Percentiles rank a stretch among this genome's conserved stretches.
phyloP scores from a whole-genome alignment of 2,797 vertebrate genomes.

The Tamandua tetradactyla region DNA sequence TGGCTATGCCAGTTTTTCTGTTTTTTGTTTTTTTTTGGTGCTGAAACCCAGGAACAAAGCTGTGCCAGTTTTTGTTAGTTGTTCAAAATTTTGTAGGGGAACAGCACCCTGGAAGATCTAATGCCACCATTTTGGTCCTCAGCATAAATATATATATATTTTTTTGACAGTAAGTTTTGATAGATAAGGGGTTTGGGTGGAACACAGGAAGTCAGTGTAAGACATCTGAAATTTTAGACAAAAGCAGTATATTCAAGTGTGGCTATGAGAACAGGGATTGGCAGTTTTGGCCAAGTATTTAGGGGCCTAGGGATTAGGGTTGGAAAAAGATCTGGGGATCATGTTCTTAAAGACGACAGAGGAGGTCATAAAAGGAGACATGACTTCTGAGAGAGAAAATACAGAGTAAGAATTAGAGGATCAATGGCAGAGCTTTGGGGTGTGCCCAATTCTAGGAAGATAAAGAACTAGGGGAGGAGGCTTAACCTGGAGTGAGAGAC shows the following conservation, averaged over 20 bases:
- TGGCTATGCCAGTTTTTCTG: too few species aligned
- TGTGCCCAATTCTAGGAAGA: background rate
- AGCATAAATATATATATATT: too few species aligned
- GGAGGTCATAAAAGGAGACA: background rate
- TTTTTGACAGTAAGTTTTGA: background rate
- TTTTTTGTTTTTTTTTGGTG: too few species aligned
- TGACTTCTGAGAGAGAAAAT: background rate
- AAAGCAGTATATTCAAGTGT: slow-evolving; percentile 25
- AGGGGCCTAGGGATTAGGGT: background rate
- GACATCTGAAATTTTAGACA: background rate
- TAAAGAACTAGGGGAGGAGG: background rate
- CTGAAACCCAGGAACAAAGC: too few species aligned
- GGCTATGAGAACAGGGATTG: background rate
- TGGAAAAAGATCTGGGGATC: background rate
- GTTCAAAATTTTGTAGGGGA: too few species aligned
- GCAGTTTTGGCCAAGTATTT: background rate
- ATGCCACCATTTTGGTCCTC: too few species aligned
- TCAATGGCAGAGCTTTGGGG: background rate
- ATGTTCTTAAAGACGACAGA: background rate
- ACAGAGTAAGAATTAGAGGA: background rate
- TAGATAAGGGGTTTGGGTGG: slow-evolving; percentile 8
- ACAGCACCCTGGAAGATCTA: too few species aligned
- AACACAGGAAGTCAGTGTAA: slow-evolving; percentile 39
- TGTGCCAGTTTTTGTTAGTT: too few species aligned
- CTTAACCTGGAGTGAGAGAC: background rate